These are phyloP conservation scores for Pentamera pediparva DNA, from an alignment of 53 echinoderm and acorn worm species.

Conservation along the genomic window DNA sequence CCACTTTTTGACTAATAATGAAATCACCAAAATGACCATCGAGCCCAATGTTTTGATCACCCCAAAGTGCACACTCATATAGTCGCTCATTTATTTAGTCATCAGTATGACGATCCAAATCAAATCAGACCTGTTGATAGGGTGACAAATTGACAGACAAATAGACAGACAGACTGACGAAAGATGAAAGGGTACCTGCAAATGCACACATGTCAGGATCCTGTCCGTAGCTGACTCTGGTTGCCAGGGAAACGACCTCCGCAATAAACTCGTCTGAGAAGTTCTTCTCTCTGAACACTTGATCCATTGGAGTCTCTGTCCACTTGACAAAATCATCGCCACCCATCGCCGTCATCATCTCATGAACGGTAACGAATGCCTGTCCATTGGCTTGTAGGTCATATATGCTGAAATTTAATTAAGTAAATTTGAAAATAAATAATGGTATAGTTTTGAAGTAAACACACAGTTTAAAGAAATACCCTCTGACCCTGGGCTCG, in stretches of 20 bases:
- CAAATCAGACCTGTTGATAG: too few species aligned
- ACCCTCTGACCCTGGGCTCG: too few species aligned
- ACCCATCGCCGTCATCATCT: constrained; percentile 68
- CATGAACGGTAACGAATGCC: constrained; percentile 44
- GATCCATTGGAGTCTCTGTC: constrained; percentile 35
- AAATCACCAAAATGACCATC: neutral
- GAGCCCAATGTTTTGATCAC: neutral
- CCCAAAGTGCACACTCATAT: too few species aligned
- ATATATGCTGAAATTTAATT: constrained; percentile 56
- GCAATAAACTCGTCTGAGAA: constrained; percentile 69
- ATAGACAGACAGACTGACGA: too few species aligned
- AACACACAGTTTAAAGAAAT: too few species aligned
- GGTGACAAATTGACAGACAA: too few species aligned
- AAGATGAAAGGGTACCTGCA: too few species aligned
- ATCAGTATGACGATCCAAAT: too few species aligned
- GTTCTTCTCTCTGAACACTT: constrained; percentile 41
- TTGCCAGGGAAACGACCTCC: constrained; percentile 75
- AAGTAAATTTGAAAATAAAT: too few species aligned
- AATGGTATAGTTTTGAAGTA: neutral
- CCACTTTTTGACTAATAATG: too few species aligned
- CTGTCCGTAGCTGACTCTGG: constrained; percentile 86
- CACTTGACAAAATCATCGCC: constrained; percentile 54
- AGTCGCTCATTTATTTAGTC: too few species aligned
- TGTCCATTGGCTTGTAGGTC: constrained; percentile 57
- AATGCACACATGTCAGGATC: constrained; percentile 67